A percentile compares a stretch with the other conserved stretches of the same genome.
These are phyloP conservation scores for Ariopsis seemanni DNA, from an alignment of 2,113 vertebrate species.

Conservation along the genomic window DNA sequence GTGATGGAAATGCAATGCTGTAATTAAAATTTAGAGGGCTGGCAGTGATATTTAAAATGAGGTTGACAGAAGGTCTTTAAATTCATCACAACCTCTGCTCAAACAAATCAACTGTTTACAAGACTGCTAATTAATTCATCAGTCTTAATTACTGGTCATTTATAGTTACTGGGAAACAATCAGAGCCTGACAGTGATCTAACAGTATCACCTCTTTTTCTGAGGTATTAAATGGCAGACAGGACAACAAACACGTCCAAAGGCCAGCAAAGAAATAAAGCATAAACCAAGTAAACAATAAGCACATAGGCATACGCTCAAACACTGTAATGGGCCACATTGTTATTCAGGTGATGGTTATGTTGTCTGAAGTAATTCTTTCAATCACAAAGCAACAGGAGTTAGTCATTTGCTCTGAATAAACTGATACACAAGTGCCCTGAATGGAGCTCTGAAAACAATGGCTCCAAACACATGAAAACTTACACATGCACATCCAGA, in stretches of 20 bases:
- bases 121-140: constrained; percentile 77
- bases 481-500: constrained; percentile 36
- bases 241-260: background rate
- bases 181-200: constrained; percentile 45
- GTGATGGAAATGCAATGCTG: background rate
- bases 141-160: constrained; percentile 76
- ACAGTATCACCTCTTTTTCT: constrained; percentile 34
- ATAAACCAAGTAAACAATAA: constrained; percentile 13
- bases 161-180: constrained; percentile 56
- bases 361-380: constrained; percentile 59
- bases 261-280: constrained; percentile 12
- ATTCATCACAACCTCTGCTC: constrained; percentile 72
- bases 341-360: constrained; percentile 57
- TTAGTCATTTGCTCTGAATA: constrained; percentile 59
- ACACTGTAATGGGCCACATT: constrained; percentile 26
- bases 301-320: constrained; percentile 16
- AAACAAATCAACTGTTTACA: constrained; percentile 79
- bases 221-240: constrained; percentile 10
- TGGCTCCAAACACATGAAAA: constrained; percentile 58
- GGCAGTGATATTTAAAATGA: constrained; percentile 75
- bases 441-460: constrained; percentile 57
- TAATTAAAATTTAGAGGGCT: constrained; percentile 66
- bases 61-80: constrained; percentile 80
- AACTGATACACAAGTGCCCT: constrained; percentile 52
- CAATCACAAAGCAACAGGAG: constrained; percentile 53